Conservation (phyloP, 2,888 invertebrate genomes). For the Melitaea athalia region DNA sequence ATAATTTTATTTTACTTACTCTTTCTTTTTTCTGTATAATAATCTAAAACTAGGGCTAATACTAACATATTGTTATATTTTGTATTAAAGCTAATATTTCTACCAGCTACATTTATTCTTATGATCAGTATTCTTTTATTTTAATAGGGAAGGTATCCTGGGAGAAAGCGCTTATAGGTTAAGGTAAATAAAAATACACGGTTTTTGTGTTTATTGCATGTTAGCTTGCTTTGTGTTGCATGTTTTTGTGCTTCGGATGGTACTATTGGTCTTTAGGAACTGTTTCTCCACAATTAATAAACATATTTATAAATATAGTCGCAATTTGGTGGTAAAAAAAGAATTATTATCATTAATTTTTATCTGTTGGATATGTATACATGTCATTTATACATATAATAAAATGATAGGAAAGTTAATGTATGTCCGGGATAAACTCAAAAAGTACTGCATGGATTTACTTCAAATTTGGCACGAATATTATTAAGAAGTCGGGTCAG, state of each 20-base stretch:
- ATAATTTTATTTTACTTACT: not conserved
- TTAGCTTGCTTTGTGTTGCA: not conserved
- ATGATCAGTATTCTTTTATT: constrained; percentile 25
- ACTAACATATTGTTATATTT: no score
- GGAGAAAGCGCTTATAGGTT: constrained; percentile 33
- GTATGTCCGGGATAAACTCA: no score
- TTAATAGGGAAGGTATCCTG: constrained; percentile 35
- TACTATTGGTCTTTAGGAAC: not conserved
- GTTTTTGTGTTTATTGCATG: constrained; percentile 19
- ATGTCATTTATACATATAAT: no score
- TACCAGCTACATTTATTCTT: not conserved
- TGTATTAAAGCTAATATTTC: not conserved
- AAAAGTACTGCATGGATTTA: no score
- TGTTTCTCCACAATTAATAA: not conserved
- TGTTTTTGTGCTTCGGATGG: not conserved
- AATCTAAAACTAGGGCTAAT: not conserved
- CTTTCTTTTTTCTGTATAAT: not conserved
- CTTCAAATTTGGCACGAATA: no score
- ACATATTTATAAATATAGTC: no score
- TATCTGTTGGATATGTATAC: no score
- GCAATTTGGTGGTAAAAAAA: not conserved
- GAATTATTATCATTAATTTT: not conserved
- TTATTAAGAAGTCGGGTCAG: no score
- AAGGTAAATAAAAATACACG: constrained; percentile 36
- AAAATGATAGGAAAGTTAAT: no score